Evolutionary conservation across 2,888 invertebrate species (phyloP), one percentile per base, ranked within the genome.

Genomic region (Diabrotica balteata): DNA sequence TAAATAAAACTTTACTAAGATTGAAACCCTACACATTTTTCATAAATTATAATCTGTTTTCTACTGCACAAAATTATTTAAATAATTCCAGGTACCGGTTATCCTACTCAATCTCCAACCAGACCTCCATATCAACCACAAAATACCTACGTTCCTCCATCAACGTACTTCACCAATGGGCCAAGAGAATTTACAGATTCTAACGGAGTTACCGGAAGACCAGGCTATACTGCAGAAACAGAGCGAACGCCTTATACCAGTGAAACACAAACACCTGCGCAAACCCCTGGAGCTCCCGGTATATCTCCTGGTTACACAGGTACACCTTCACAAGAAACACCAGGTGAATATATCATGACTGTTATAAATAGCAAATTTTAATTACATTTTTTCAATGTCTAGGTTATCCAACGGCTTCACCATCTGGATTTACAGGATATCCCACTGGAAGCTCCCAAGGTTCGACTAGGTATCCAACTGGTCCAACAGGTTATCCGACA

Each of bases 351-450:
- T 32, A 32, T 4, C 32, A 32, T 32, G 2, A 62, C 8, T 11
- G 7, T 10, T 9, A 6, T 10, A 46, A 8, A 17, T 58, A 46
- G 7, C 10, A 7, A 46, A 44, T 52, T 44, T 51, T 22, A 43
- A 6, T 58, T 11, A 52, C 43, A 8, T 9, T 8, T 45, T 22
- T 44, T 45, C 11, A 17, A 11, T 32, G 46, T 32, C 32, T 52
- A 62, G 58, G 63, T 51, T 63, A 58, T 58, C 58, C 63, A 46
- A 58, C 63, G 4, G 57, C 63, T 45, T 63, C 63, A 9, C 63
- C 63, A 11, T 63, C 63, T 7, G 63, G 63, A 8, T 63, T 63
- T 43, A 78, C 82, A 10, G 64, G 83, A 0, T 82, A 82, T 50
- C 78, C 80, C 64, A 79, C 82, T 9, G 79, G 79, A 67, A 63